Evolutionary conservation across 2,888 invertebrate species (phyloP).

Genomic region (Ditylenchus weischeri): DNA sequence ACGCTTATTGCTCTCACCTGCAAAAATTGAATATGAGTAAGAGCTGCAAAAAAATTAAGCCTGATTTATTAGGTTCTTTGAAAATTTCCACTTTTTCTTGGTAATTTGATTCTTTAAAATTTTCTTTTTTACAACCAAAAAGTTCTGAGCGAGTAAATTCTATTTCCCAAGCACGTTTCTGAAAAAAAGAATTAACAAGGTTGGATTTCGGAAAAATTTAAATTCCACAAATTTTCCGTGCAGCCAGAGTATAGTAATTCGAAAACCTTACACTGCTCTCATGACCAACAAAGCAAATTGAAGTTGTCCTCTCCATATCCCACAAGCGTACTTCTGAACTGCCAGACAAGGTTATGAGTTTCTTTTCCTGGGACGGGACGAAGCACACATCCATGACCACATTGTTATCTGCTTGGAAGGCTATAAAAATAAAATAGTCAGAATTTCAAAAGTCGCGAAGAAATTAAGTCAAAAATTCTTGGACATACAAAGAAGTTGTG

Average conservation of each 20-base stretch:
- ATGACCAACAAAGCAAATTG: constrained; percentile 18
- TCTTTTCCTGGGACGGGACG: constrained; percentile 12
- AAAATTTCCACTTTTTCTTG: too few relatives aligned
- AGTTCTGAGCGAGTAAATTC: too few relatives aligned
- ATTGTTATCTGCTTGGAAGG: constrained; percentile 8
- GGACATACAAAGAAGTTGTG: background rate
- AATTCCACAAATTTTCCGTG: too few relatives aligned
- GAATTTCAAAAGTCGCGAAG: background rate
- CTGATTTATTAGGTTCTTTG: too few relatives aligned
- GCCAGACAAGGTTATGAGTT: constrained; percentile 21
- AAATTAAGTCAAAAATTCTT: constrained; percentile 8
- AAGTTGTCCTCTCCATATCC: constrained; percentile 12
- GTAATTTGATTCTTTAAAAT: too few relatives aligned
- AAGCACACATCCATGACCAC: constrained; percentile 24
- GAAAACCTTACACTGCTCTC: constrained; percentile 10
- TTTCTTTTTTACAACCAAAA: too few relatives aligned
- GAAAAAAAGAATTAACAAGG: too few relatives aligned
- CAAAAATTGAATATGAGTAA: too few relatives aligned
- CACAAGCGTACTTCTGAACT: constrained; percentile 12
- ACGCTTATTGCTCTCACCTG: constrained; percentile 11
- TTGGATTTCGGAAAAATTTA: too few relatives aligned
- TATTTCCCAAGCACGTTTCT: too few relatives aligned
- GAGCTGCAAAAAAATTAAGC: too few relatives aligned
- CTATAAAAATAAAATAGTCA: constrained; percentile 1
- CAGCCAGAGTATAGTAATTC: too few relatives aligned